Evolutionary conservation across 1,140 invertebrate genomes (phyloP).

Genomic region (Lepidostoma basale): DNA sequence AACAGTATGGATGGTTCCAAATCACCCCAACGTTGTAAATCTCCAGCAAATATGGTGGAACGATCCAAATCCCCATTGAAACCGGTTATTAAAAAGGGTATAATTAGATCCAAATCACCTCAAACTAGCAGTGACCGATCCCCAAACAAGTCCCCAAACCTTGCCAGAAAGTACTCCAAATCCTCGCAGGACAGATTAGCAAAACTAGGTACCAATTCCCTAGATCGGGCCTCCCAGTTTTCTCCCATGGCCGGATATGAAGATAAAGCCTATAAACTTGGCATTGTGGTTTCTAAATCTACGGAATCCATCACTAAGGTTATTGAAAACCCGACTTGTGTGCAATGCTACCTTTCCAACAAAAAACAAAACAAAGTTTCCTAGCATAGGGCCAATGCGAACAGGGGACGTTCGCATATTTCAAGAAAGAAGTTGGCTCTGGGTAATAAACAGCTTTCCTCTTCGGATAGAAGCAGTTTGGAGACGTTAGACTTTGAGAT

Average conservation of each 20-base stretch:
- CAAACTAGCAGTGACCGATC: slow-evolving; percentile 59
- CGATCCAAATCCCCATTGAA: slow-evolving; percentile 54
- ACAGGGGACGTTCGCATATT: slow-evolving; percentile 58
- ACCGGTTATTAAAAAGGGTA: slow-evolving; percentile 58
- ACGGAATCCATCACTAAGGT: slow-evolving; percentile 61
- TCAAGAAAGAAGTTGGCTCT: slow-evolving; percentile 54
- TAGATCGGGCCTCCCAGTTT: slow-evolving; percentile 58
- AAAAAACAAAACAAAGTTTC: slow-evolving; percentile 65
- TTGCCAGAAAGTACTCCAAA: slow-evolving; percentile 55
- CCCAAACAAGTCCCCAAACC: slow-evolving; percentile 57
- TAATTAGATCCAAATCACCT: slow-evolving; percentile 55
- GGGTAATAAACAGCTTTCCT: slow-evolving; percentile 51
- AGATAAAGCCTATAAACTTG: slow-evolving; percentile 61
- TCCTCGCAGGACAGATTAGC: slow-evolving; percentile 58
- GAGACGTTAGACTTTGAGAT: slow-evolving; percentile 53
- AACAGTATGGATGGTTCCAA: slow-evolving; percentile 55
- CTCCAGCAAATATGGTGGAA: slow-evolving; percentile 51
- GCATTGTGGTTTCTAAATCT: slow-evolving; percentile 60
- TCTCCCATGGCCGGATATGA: slow-evolving; percentile 59
- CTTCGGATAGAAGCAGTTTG: slow-evolving; percentile 57
- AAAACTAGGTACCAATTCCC: slow-evolving; percentile 57
- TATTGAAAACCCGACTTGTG: slow-evolving; percentile 69
- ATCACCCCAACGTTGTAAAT: slow-evolving; percentile 50
- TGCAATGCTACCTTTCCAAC: slow-evolving; percentile 67
- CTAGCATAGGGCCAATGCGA: slow-evolving; percentile 65